Evolutionary conservation across 2,797 vertebrate species (phyloP), one percentile per base, ranked within the genome.

Genomic region (Loriculus beryllinus): DNA sequence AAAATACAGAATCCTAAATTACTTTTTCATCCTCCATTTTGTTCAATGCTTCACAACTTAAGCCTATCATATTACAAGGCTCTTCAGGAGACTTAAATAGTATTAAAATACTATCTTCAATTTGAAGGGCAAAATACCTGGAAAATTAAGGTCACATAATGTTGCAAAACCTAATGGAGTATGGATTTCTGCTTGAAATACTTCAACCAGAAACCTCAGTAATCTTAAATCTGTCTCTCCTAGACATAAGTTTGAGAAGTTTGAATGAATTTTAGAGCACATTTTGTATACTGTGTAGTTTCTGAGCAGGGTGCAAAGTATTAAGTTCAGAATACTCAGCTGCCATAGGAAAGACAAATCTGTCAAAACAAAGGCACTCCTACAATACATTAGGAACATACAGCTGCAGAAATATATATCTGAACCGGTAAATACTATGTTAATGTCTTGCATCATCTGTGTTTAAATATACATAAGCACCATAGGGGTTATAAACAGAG

Each of bases 81-180:
- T 91, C 83, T 96, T 94, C 89, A 89, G 86, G 79, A 97, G 94
- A 89, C 92, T 96, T 96, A 96, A 97, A 96, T 91, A 95, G 86
- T 96, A 97, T 96, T 97, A 96, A 97, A 97, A 96, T 92, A 95
- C 88, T 95, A 82, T 92, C 93, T 96, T 96, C 95, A 96, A 98
- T 97, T 94, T 97, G 96, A 97, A 98, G 95, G 94, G 94, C 94
- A 97, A 97, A 97, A 97, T 96, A 97, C 91, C 91, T 97, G 95
- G 96, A 97, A 98, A 97, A 98, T 97, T 97, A 98, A 97, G 97
- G 97, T 97, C 97, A 96, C 81, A 81, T 91, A 88, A 96, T 96
- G 86, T 95, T 97, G 94, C 89, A 96, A 94, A 97, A 93, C 76
- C 87, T 97, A 97, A 97, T 97, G 95, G 95, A 96, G 92, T 97